Base-by-base conservation (phyloP, 2,797 vertebrate species). In the Acanthopagrus latus region DNA sequence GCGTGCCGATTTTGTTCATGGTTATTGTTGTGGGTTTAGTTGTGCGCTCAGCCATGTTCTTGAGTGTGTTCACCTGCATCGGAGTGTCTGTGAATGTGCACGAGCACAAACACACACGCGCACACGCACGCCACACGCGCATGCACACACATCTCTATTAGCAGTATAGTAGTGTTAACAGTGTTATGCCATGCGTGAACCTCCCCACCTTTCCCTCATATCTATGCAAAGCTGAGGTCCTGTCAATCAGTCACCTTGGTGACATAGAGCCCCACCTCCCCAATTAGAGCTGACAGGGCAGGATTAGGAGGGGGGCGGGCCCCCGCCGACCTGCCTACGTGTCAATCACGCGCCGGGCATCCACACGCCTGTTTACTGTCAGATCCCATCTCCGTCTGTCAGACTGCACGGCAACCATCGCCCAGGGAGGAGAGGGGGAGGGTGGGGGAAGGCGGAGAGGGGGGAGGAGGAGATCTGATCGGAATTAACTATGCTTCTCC, bases 211-310 rank as follows among this genome's bases (percentile, higher is more conserved):
- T 92, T 90, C 55, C 93, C 94, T 95, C 94, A 95, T 96, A 96
- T 96, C 95, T 96, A 96, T 96, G 95, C 95, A 96, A 96, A 96
- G 95, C 94, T 89, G 91, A 84, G 95, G 94, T 95, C 94, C 95
- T 96, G 95, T 95, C 95, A 96, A 95, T 96, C 95, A 95, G 94
- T 94, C 93, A 95, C 95, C 95, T 94, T 92, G 89, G 93, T 95
- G 95, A 96, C 95, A 96, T 72, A 64, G 94, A 94, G 94, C 94
- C 94, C 95, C 95, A 96, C 95, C 95, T 96, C 94, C 94, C 94
- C 95, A 96, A 96, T 96, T 96, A 95, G 94, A 95, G 93, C 94
- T 96, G 95, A 95, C 95, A 96, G 95, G 94, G 95, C 95, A 95
- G 95, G 95, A 96, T 96, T 95, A 96, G 95, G 95, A 94, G 94